A percentile compares a stretch with the other conserved stretches of the same genome.
Evolutionary conservation across 2,113 vertebrate species (phyloP).

Genomic region (Crotophaga sulcirostris): DNA sequence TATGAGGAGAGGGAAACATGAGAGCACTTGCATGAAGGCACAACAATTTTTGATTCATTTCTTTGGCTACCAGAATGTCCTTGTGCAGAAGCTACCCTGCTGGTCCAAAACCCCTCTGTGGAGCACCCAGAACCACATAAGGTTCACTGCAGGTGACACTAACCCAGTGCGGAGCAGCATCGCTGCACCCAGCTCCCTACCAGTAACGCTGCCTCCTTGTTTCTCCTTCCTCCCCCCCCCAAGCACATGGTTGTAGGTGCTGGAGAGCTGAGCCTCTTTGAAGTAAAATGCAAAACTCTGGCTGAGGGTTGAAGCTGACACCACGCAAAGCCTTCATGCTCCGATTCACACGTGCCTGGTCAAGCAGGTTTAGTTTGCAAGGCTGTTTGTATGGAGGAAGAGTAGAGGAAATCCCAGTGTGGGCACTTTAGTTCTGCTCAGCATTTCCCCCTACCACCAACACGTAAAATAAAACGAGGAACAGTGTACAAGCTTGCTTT

Average conservation of each 20-base stretch:
- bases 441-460: background rate
- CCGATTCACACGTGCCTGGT: background rate
- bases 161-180: no score
- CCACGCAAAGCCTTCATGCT: background rate
- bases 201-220: accelerated
- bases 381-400: background rate
- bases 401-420: background rate
- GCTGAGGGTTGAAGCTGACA: background rate
- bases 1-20: accelerated
- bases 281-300: accelerated
- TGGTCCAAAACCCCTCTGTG: background rate
- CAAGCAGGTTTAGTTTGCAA: background rate
- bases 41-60: accelerated
- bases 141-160: no score
- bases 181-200: background rate
- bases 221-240: background rate
- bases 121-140: background rate
- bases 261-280: background rate
- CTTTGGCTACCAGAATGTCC: background rate
- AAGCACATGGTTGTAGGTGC: accelerated
- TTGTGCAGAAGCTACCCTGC: background rate
- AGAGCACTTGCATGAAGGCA: background rate
- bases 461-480: background rate
- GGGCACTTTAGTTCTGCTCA: background rate
- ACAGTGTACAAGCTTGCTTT: background rate